Base-by-base conservation (phyloP, 2,113 vertebrate species). In the Trachemys scripta region DNA sequence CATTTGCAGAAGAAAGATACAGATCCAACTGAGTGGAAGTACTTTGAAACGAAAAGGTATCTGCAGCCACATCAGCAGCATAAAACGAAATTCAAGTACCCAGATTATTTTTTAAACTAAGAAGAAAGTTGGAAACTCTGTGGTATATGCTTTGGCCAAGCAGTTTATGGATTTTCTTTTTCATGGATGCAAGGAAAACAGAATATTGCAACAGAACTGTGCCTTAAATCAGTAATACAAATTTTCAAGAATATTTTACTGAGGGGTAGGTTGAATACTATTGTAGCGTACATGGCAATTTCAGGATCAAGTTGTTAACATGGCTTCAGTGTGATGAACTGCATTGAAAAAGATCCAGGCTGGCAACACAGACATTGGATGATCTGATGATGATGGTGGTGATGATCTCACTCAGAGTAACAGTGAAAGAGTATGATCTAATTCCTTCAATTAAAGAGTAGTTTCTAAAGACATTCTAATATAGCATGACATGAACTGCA, bases 1-100 rank as follows among this genome's bases (percentile, higher is more conserved):
- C 96, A 97, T 97, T 97, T 97, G 83, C 29, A 93, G 4, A 91
- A 29, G 76, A 97, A 87, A 96, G 97, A 95, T 96, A 95, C 42
- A 76, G 92, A 97, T 96, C 94, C 95, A 95, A 96, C 95, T 96
- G 92, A 97, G 94, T 95, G 87, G 94, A 96, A 97, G 92, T 93
- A 90, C 57, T 90, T 92, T 91, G 94, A 97, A 97, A 97, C 88
- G 85, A 94, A 91, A 93, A 1, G 35, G 7, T 78, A 90, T 94
- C 95, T 88, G 94, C 96, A 97, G 35, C 11, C 35, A 69, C 19
- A 45, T 75, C 72, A 54, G 94, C 83, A 93, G 85, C 93, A 65
- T 88, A 90, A 11, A 78, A 53, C 10, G 79, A 86, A 57, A 88
- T 94, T 96, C 88, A 94, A 95, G 85, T 87, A 97, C 57, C 45